Evolutionary conservation across 2,888 invertebrate genomes (phyloP), one percentile per base, ranked within the genome.

Genomic region (Amphipyra berbera): DNA sequence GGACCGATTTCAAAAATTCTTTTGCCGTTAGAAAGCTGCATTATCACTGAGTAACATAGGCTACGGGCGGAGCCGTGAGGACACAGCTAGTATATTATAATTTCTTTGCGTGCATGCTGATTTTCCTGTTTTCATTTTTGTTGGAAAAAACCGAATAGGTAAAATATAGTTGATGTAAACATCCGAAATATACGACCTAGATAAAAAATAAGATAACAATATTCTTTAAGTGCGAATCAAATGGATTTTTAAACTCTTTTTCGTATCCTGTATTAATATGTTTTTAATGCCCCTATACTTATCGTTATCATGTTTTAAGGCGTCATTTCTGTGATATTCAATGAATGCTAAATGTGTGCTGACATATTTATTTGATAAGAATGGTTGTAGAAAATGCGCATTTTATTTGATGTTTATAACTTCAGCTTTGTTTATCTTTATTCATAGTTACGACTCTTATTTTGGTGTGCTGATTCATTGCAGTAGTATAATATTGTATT

Each of bases 211-310:
- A 1, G 30, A 30, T 30, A 30, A 30, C 6, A 30, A 30, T 30
- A 30, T 30, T 30, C 2, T 7, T 30, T 30, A 30, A 30, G 30
- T 30, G 7, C 30, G 30, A 7, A 7, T 30, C 0, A 7, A 30
- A 30, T 30, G 30, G 30, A 30, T 30, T 30, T 30, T 30, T 21
- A 21, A 30, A 2, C 30, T 30, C 6, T 52, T 8, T n/a, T 52
- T 42, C 35, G 40, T 12, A 27, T 42, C 10, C 21, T 27, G 35
- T 55, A n/a, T 54, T 55, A 47, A 55, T 55, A 47, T 8, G 8
- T 42, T 50, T 66, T 70, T 49, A 48, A 37, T 69, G 27, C 3
- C 1, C 21, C 21, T 21, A 21, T n/a, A 21, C 21, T 15, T 7
- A 45, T 12, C 3, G n/a, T 40, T n/a, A 61, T 35, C 45, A 49